Conservation (phyloP, 1,140 invertebrate genomes). For the Drosophila lini region DNA sequence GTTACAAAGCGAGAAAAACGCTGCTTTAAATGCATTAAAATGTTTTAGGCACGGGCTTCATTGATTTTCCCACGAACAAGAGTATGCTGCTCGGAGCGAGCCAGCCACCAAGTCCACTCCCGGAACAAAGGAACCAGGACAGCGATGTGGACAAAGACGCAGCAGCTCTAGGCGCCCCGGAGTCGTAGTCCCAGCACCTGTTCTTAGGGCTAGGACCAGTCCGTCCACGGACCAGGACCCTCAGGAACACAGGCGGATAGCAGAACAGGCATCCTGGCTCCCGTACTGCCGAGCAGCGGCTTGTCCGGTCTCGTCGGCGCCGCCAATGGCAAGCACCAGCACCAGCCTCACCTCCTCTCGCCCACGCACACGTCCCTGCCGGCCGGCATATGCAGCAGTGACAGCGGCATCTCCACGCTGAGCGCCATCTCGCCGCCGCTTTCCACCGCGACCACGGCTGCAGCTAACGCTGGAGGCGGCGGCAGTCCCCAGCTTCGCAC, state of each 20-base stretch:
- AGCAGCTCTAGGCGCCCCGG: slow-evolving; percentile 40
- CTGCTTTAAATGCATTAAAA: slow-evolving; percentile 77
- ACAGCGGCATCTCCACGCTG: slow-evolving; percentile 78
- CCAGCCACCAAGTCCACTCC: slow-evolving; percentile 9
- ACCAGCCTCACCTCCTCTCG: slow-evolving; percentile 58
- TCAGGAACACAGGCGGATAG: slow-evolving; percentile 7
- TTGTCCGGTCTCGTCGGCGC: slow-evolving; percentile 65
- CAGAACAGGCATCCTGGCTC: slow-evolving; percentile 70
- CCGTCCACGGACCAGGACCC: slow-evolving; percentile 10
- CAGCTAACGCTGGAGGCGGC: slow-evolving; percentile 33
- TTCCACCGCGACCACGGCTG: slow-evolving; percentile 57
- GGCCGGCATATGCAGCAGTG: slow-evolving; percentile 78
- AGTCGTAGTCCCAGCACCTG: slow-evolving; percentile 17
- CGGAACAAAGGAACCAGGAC: slow-evolving; percentile 46
- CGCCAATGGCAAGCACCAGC: slow-evolving; percentile 56
- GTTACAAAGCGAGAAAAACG: slow-evolving; percentile 75
- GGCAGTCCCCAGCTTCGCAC: slow-evolving; percentile 71
- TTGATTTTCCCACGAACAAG: slow-evolving; percentile 78
- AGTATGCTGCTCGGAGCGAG: slow-evolving; percentile 59
- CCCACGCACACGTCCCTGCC: slow-evolving; percentile 69
- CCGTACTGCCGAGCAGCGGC: slow-evolving; percentile 76
- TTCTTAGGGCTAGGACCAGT: slow-evolving; percentile 8
- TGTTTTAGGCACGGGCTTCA: slow-evolving; percentile 60
- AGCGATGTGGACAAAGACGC: slow-evolving; percentile 41
- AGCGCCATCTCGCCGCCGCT: slow-evolving; percentile 79